Conservation (phyloP, 2,888 invertebrate genomes). For the Euzetes globulus region DNA sequence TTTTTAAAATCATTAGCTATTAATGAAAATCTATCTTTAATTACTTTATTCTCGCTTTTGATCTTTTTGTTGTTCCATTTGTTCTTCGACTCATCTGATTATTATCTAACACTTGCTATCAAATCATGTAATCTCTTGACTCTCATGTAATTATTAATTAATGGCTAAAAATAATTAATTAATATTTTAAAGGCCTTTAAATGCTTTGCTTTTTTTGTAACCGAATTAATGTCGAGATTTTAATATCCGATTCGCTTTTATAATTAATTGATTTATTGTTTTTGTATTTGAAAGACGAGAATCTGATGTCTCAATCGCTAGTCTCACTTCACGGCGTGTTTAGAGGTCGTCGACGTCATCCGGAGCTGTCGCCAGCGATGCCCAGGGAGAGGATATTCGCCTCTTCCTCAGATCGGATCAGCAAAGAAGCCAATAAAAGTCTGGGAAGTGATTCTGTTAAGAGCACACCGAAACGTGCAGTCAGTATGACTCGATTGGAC, state of each 20-base stretch:
- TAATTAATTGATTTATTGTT: neutral
- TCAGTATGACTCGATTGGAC: conserved; percentile 88
- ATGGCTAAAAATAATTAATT: too few species aligned
- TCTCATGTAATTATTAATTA: too few species aligned
- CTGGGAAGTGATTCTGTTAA: conserved; percentile 31
- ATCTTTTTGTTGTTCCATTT: too few species aligned
- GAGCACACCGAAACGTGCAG: conserved; percentile 56
- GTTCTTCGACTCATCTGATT: too few species aligned
- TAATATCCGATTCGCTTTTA: neutral
- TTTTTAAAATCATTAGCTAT: too few species aligned
- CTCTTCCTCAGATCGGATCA: conserved; percentile 34
- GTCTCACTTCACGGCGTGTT: conserved; percentile 41
- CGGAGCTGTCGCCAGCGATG: conserved; percentile 82
- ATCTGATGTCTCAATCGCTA: conserved; percentile 41
- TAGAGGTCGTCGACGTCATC: conserved; percentile 47
- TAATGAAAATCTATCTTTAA: too few species aligned
- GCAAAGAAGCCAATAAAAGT: neutral
- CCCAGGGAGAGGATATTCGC: conserved; percentile 54
- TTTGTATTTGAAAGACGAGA: conserved; percentile 36
- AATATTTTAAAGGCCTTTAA: too few species aligned
- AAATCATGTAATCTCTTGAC: too few species aligned
- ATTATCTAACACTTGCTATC: too few species aligned
- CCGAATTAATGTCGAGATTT: too few species aligned
- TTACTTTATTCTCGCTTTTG: too few species aligned
- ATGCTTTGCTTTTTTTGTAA: too few species aligned